phyloP scores from a whole-genome alignment of 2,113 vertebrate genomes.

The Eulacestoma nigropectus region DNA sequence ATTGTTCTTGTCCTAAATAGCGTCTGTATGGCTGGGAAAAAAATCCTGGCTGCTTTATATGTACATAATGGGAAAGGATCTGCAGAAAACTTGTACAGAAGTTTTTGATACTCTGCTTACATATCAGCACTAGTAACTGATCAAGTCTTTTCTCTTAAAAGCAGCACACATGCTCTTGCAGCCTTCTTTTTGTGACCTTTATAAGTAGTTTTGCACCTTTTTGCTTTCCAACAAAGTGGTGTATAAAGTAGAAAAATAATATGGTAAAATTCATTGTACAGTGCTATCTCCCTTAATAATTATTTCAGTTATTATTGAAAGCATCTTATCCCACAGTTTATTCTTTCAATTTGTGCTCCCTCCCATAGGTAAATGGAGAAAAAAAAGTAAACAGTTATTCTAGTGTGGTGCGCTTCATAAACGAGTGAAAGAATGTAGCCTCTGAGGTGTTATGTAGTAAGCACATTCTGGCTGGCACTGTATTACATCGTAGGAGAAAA shows the following conservation, averaged over 20 bases:
- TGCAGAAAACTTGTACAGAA: background rate
- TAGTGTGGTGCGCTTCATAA: background rate
- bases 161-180: background rate
- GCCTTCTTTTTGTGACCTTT: background rate
- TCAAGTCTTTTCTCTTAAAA: background rate
- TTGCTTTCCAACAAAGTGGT: background rate
- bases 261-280: background rate
- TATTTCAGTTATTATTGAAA: background rate
- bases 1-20: background rate
- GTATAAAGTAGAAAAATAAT: background rate
- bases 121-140: background rate
- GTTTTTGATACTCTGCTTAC: background rate
- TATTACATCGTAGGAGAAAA: background rate
- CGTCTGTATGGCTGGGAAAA: background rate
- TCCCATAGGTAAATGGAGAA: background rate
- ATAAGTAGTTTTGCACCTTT: background rate
- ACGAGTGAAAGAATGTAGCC: background rate
- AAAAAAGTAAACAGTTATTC: background rate
- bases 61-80: background rate
- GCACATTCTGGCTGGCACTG: background rate
- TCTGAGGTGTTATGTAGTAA: background rate
- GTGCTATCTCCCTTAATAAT: background rate
- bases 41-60: background rate
- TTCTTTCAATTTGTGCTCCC: background rate
- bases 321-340: background rate